A percentile compares a stretch with the other conserved stretches of the same genome.
Evolutionary conservation across 2,888 invertebrate species (phyloP).

Genomic region (Vandiemenella viatica): DNA sequence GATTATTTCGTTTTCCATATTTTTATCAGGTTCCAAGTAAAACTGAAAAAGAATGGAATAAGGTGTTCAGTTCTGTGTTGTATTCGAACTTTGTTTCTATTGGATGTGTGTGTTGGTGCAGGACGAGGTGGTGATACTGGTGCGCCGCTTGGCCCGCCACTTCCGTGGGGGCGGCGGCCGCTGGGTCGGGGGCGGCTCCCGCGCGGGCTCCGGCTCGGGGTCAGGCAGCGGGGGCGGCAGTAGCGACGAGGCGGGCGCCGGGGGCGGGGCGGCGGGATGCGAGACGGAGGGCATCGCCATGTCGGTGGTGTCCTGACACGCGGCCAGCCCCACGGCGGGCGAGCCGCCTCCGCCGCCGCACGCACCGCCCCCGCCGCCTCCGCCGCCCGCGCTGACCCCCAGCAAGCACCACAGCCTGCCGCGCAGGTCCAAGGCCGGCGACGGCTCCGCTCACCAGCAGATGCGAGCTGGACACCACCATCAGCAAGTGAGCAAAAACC

Average conservation of each 20-base stretch:
- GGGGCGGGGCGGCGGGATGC: slow-evolving; percentile 20
- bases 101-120: too few species aligned
- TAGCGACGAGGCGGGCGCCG: slow-evolving; percentile 11
- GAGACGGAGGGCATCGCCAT: slow-evolving; percentile 35
- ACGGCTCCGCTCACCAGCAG: too few species aligned
- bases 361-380: slow-evolving; percentile 1
- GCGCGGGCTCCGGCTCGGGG: slow-evolving; percentile 8
- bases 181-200: slow-evolving; percentile 7
- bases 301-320: slow-evolving; percentile 23
- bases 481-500: too few species aligned
- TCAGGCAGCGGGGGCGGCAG: slow-evolving; percentile 10
- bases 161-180: slow-evolving; percentile 13
- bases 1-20: too few species aligned
- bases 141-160: slow-evolving; percentile 7
- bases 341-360: slow-evolving; percentile 19
- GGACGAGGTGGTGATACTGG: slow-evolving; percentile 6
- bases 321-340: too few species aligned
- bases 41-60: too few species aligned
- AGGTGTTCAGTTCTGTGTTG: too few species aligned
- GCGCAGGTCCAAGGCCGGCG: slow-evolving; percentile 19
- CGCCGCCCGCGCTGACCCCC: neutral
- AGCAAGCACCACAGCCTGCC: slow-evolving; percentile 18
- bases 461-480: too few species aligned
- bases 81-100: too few species aligned
- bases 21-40: too few species aligned